Base-by-base conservation (phyloP, 2,797 vertebrate species). In the Poecilia wingei region DNA sequence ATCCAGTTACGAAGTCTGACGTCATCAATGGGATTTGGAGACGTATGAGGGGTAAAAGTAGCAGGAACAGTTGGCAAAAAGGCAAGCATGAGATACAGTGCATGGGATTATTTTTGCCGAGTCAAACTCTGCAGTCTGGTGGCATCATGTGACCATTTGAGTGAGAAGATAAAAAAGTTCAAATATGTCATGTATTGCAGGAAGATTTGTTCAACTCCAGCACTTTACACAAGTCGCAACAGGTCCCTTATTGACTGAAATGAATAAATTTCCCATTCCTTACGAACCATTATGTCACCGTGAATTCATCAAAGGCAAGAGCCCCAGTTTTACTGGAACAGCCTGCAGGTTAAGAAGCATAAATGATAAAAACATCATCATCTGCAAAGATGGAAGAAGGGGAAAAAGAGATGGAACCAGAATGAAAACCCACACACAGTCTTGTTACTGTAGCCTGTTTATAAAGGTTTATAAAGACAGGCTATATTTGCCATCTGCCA, bases 61-160 rank as follows among this genome's bases (percentile, higher is more conserved):
- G 77, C 72, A 74, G 53, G 69, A 79, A 86, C 87, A 88, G 84
- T 85, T 90, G 88, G 83, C 89, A 78, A 86, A 81, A 45, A 81
- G 79, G 80, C 83, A 86, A 74, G 89, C 81, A 85, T 45, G 64
- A 39, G 64, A 39, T 5, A 80, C 74, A 25, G 79, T 70, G 84
- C 79, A 39, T 49, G 79, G 79, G 91, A 91, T 93, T 91, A 92
- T 82, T 86, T 36, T 31, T 69, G 81, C 81, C 0, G 16, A 83
- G 75, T 79, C 84, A 73, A 78, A 64, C 57, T 2, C 41, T 2
- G 70, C 79, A 36, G 82, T 55, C 61, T 53, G 64, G 80, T 71
- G 45, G 77, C 55, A 0, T 80, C 87, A 91, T 59, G 86, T 87
- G 89, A 87, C 86, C 22, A 70, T 68, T 69, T 25, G 12, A 78